These are phyloP conservation scores for Dicentrarchus labrax DNA, from an alignment of 2,113 vertebrate genomes.

Conservation along the genomic window DNA sequence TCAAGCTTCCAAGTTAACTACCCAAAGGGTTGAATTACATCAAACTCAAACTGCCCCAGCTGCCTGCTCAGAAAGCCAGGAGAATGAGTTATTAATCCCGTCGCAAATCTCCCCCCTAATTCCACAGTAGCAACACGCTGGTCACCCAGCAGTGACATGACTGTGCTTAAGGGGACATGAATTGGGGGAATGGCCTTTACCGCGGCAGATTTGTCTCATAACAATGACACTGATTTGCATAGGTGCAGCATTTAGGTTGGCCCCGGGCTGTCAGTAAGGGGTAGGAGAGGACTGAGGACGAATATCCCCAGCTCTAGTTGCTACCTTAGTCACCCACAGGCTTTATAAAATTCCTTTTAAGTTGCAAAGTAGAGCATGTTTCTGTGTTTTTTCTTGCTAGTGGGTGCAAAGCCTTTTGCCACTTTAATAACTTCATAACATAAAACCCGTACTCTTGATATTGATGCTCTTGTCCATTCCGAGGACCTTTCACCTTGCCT, in stretches of 20 bases:
- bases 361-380: conserved; percentile 50
- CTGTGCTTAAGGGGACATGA: conserved; percentile 57
- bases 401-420: neutral
- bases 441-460: neutral
- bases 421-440: neutral
- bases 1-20: conserved; percentile 75
- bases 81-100: conserved; percentile 76
- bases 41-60: conserved; percentile 65
- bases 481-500: conserved; percentile 16
- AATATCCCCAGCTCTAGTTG: conserved; percentile 42
- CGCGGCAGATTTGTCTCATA: conserved; percentile 72
- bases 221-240: conserved; percentile 84
- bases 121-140: conserved; percentile 66
- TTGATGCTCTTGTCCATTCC: conserved; percentile 14
- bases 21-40: conserved; percentile 77
- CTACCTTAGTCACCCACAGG: conserved; percentile 57
- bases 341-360: conserved; percentile 65
- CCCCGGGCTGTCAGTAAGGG: conserved; percentile 74
- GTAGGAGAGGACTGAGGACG: conserved; percentile 27
- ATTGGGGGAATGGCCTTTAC: conserved; percentile 63
- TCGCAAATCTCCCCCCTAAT: conserved; percentile 60
- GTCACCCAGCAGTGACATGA: conserved; percentile 72
- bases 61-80: conserved; percentile 49
- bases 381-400: conserved; percentile 14
- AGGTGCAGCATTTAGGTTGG: conserved; percentile 71